Evolutionary conservation across 2,888 invertebrate genomes (phyloP), one percentile per base, ranked within the genome.

Genomic region (Orchesella flavescens): DNA sequence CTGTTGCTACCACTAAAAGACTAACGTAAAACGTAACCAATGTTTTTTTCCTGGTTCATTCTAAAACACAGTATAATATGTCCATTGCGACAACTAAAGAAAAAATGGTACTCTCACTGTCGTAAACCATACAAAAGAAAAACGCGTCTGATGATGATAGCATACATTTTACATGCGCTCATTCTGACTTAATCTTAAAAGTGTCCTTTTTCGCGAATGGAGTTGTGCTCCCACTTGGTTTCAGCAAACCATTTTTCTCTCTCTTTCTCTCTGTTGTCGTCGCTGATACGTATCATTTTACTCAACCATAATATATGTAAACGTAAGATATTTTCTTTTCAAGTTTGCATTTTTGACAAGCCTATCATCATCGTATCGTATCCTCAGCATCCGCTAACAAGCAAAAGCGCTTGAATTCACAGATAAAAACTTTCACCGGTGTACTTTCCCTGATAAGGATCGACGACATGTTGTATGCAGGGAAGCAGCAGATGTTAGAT

Each of bases 351-450:
- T 57, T 46, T 57, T n/a, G 57, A 57, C 57, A 57, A 57, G 57
- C 5, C 17, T 10, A 57, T 19, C 57, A 19, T n/a, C 53, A 53
- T 53, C 53, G 13, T 46, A 46, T 46, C 46, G 13, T 46, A 10
- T 13, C 46, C 46, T 7, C 13, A 53, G 2, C 53, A n/a, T 53
- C 13, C 57, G 19, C 21, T n/a, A 49, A 49, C 57, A 57, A 57
- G 10, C 57, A 19, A 19, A 57, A 13, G 19, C 21, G 10, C 10
- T 57, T 17, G 21, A n/a, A 57, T 57, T 19, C 57, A 17, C 24
- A 61, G 61, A 78, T 78, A 78, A 69, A 78, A 69, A 68, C 77
- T 77, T 77, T 77, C 76, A 68, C 76, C 76, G 43, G 43, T 21
- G 55, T 72, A 13, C 59, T 72, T 43, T 23, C 53, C 21, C 59